Conservation (phyloP, 2,797 vertebrate genomes). For the Atherinosoma microstoma region DNA sequence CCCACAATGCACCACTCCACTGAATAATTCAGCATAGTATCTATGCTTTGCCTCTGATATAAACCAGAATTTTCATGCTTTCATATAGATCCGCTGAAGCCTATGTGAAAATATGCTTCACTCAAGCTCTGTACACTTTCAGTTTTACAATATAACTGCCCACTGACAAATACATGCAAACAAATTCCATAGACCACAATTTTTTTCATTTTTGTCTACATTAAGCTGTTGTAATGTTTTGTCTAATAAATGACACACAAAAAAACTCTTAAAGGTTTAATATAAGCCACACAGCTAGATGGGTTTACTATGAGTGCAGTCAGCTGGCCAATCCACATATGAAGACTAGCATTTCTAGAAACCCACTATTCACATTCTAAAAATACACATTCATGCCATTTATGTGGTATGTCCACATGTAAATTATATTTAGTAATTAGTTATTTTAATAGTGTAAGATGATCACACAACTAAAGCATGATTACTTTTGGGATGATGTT, state of each 20-base stretch:
- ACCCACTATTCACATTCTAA: background rate
- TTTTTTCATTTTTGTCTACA: background rate
- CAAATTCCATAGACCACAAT: background rate
- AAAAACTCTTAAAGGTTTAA: background rate
- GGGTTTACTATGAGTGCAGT: background rate
- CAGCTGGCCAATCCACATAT: background rate
- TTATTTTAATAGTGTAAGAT: no score
- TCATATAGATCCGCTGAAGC: background rate
- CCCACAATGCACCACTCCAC: background rate
- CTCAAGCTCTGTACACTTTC: background rate
- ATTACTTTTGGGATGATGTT: background rate
- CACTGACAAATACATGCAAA: background rate
- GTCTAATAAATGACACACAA: background rate
- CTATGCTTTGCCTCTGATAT: background rate
- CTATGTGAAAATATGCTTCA: background rate
- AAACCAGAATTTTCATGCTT: no score
- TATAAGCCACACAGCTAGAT: background rate
- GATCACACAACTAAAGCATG: no score
- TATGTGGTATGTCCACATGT: background rate
- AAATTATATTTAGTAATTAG: background rate
- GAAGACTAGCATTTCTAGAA: background rate
- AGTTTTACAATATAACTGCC: background rate
- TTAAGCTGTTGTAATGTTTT: background rate
- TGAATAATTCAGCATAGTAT: background rate
- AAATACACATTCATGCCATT: background rate